Evolutionary conservation across 2,888 invertebrate genomes (phyloP).

Genomic region (Pterostichus madidus): DNA sequence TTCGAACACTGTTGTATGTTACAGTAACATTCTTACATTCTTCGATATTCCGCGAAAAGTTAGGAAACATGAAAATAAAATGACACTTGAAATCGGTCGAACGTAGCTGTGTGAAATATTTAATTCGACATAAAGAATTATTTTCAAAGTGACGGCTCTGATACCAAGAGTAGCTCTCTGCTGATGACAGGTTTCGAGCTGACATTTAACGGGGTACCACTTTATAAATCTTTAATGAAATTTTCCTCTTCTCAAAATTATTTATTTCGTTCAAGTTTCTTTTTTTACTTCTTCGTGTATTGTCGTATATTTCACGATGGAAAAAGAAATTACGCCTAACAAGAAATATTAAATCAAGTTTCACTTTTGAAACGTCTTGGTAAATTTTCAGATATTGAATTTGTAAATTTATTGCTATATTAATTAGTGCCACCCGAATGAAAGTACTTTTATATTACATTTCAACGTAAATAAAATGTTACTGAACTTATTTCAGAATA

Average conservation of each 20-base stretch:
- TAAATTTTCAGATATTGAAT: neutral
- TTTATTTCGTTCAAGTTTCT: constrained; percentile 44
- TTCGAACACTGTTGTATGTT: no score
- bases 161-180: constrained; percentile 25
- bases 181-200: constrained; percentile 50
- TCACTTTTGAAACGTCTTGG: neutral
- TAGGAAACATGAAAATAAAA: constrained; percentile 47
- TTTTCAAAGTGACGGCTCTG: constrained; percentile 29
- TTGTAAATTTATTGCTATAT: constrained; percentile 26
- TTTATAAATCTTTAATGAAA: constrained; percentile 60
- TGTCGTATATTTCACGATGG: neutral
- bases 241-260: constrained; percentile 41
- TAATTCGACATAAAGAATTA: constrained; percentile 57
- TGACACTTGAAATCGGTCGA: constrained; percentile 30
- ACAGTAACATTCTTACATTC: neutral
- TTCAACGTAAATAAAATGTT: neutral
- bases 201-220: constrained; percentile 53
- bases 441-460: neutral
- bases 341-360: constrained; percentile 41
- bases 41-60: constrained; percentile 8
- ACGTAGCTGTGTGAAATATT: constrained; percentile 39
- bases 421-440: neutral
- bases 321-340: constrained; percentile 21
- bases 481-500: no score
- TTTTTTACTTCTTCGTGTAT: neutral